Percentiles rank a stretch among this genome's conserved stretches.
phyloP scores from a whole-genome alignment of 1,140 invertebrate genomes.

The Drosophila yakuba region DNA sequence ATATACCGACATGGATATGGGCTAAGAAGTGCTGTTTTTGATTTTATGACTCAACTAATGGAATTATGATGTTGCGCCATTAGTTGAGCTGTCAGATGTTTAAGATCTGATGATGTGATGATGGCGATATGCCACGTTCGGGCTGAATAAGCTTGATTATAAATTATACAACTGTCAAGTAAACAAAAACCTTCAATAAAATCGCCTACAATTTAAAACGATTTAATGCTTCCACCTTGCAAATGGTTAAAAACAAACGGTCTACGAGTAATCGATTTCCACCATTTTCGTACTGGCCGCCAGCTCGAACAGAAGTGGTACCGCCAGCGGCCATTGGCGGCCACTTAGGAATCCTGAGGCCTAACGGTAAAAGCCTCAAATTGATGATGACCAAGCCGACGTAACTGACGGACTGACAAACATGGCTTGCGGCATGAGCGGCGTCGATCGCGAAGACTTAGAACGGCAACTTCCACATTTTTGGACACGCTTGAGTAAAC shows the following conservation, averaged over 20 bases:
- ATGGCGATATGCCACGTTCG: too few relatives aligned
- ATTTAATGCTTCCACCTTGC: background rate
- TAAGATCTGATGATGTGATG: background rate
- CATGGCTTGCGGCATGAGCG: slow-evolving; percentile 8
- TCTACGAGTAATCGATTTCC: slow-evolving; percentile 12
- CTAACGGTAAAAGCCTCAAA: slow-evolving; percentile 75
- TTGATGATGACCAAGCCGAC: slow-evolving; percentile 59
- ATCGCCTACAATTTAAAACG: background rate
- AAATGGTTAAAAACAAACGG: background rate
- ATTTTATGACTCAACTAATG: slow-evolving; percentile 48
- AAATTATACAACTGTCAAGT: too few relatives aligned
- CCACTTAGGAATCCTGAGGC: slow-evolving; percentile 46
- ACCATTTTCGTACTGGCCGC: background rate
- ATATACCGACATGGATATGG: slow-evolving; percentile 30
- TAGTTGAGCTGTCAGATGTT: slow-evolving; percentile 14
- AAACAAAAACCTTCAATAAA: background rate
- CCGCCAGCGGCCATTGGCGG: slow-evolving; percentile 36
- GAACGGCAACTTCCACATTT: slow-evolving; percentile 57
- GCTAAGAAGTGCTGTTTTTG: slow-evolving; percentile 23
- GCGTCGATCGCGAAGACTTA: slow-evolving; percentile 43
- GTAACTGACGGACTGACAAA: slow-evolving; percentile 44
- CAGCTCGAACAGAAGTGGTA: slow-evolving; percentile 34
- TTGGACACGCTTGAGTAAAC: slow-evolving; percentile 68
- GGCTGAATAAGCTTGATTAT: too few relatives aligned
- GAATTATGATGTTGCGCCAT: slow-evolving; percentile 23